phyloP scores from a whole-genome alignment of 2,113 vertebrate genomes.

The Salminus brasiliensis region DNA sequence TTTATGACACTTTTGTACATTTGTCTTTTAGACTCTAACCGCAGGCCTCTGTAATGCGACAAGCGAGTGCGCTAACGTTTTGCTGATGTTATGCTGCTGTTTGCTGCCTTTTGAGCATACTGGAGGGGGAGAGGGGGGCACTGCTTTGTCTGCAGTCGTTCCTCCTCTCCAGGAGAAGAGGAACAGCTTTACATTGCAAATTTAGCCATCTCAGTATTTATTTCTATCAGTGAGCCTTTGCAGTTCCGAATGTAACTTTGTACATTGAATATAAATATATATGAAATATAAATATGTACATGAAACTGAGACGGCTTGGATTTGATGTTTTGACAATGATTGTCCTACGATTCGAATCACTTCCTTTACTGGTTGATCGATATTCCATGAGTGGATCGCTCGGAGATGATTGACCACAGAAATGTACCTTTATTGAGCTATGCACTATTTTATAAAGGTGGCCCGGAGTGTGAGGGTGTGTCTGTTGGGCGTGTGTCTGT shows the following conservation, averaged over 20 bases:
- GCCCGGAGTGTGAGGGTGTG: background rate
- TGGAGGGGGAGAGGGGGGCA: slow-evolving; percentile 48
- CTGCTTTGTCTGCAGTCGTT: slow-evolving; percentile 42
- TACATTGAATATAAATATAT: slow-evolving; percentile 86
- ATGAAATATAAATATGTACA: slow-evolving; percentile 91
- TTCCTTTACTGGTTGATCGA: slow-evolving; percentile 1
- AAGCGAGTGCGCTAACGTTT: slow-evolving; percentile 64
- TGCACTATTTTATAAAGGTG: slow-evolving; percentile 65
- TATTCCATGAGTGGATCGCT: slow-evolving; percentile 15
- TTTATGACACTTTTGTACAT: slow-evolving; percentile 82
- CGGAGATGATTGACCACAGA: slow-evolving; percentile 41
- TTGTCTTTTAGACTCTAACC: slow-evolving; percentile 78
- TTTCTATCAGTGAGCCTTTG: slow-evolving; percentile 94
- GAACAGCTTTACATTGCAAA: slow-evolving; percentile 76
- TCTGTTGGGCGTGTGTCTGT: background rate
- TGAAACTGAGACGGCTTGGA: slow-evolving; percentile 76
- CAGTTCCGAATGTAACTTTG: slow-evolving; percentile 98
- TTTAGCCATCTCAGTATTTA: slow-evolving; percentile 98
- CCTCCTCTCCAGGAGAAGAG: slow-evolving; percentile 71
- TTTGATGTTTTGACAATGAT: slow-evolving; percentile 71
- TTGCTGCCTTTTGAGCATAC: slow-evolving; percentile 78
- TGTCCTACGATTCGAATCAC: slow-evolving; percentile 50
- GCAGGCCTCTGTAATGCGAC: slow-evolving; percentile 74
- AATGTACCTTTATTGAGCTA: slow-evolving; percentile 63
- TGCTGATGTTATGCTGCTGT: slow-evolving; percentile 69